These are phyloP conservation scores for Mustela lutreola DNA, from an alignment of 2,113 vertebrate genomes.

Conservation along the genomic window DNA sequence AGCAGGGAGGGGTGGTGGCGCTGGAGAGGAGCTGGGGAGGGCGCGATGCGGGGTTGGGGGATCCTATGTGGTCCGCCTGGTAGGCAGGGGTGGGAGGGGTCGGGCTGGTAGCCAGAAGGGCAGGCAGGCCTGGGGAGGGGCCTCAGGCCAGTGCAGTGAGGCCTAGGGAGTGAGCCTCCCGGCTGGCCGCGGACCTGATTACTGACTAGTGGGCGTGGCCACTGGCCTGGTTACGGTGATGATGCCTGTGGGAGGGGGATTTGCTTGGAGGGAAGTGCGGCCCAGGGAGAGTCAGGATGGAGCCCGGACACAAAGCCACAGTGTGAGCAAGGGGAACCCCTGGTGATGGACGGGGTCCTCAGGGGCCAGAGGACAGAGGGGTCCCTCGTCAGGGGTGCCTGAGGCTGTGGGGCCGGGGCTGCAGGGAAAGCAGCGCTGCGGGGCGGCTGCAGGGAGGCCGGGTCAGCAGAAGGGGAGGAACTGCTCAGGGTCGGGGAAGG, in stretches of 20 bases:
- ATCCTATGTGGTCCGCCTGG: background rate
- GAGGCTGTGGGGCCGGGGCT: background rate
- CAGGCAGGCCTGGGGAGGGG: background rate
- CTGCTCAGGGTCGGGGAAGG: background rate
- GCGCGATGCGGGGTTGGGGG: background rate
- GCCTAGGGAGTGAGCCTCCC: accelerated
- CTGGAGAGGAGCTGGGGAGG: background rate
- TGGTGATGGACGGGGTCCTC: background rate
- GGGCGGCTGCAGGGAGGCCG: background rate
- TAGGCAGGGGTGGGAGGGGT: background rate
- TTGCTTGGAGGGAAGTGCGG: background rate
- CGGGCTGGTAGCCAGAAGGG: background rate
- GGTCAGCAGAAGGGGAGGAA: background rate
- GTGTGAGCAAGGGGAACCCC: background rate
- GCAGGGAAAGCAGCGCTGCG: background rate
- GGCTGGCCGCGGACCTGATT: background rate
- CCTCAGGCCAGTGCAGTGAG: background rate
- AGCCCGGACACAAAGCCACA: background rate
- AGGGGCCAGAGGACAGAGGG: background rate
- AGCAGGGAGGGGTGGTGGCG: background rate
- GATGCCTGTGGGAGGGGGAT: background rate
- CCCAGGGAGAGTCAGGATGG: background rate
- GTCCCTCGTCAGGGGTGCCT: background rate
- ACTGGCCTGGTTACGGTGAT: background rate
- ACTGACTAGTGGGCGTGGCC: background rate